Conservation (phyloP, 1,140 invertebrate genomes). For the Bombyx mandarina region DNA sequence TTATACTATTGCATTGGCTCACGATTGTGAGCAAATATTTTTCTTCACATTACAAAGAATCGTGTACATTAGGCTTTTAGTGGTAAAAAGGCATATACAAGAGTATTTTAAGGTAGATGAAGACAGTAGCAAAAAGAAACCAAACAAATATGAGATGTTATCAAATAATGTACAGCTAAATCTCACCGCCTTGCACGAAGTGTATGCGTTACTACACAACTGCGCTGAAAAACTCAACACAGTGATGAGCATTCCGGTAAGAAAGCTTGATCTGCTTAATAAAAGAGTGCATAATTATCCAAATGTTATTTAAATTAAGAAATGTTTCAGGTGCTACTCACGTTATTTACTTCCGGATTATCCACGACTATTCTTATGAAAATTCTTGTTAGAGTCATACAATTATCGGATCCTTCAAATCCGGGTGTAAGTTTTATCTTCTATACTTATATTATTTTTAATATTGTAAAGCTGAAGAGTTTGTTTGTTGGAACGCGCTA, state of each 20-base stretch:
- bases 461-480: not conserved
- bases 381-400: slow-evolving; percentile 19
- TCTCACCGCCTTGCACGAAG: slow-evolving; percentile 27
- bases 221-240: slow-evolving; percentile 36
- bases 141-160: slow-evolving; percentile 22
- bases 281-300: not conserved
- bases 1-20: slow-evolving; percentile 11
- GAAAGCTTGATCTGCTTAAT: slow-evolving; percentile 4
- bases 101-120: slow-evolving; percentile 18
- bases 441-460: slow-evolving; percentile 10
- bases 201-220: slow-evolving; percentile 41
- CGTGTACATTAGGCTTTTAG: slow-evolving; percentile 19
- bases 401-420: slow-evolving; percentile 5
- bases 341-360: slow-evolving; percentile 25
- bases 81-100: slow-evolving; percentile 30
- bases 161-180: slow-evolving; percentile 25
- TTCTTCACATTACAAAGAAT: slow-evolving; percentile 19
- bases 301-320: not conserved
- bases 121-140: slow-evolving; percentile 7
- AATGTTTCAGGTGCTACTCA: slow-evolving; percentile 31
- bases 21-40: slow-evolving; percentile 28
- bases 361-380: slow-evolving; percentile 29
- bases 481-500: too few relatives aligned
- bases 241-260: slow-evolving; percentile 40
- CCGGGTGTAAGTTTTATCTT: slow-evolving; percentile 22